phyloP scores from a whole-genome alignment of 1,140 invertebrate genomes.

The Calliopsis andreniformis region DNA sequence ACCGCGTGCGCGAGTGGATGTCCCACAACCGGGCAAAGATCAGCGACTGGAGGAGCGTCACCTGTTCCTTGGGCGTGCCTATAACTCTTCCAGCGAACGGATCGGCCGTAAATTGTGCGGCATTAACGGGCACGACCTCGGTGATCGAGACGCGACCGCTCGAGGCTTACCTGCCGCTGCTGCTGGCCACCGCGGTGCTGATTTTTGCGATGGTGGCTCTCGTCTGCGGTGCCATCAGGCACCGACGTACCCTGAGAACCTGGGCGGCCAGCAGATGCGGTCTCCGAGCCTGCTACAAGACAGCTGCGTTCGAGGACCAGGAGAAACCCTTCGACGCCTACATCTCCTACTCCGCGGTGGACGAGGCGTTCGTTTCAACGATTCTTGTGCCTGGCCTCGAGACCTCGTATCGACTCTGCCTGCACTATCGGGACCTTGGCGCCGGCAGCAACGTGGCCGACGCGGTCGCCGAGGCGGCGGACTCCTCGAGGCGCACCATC shows the following conservation, averaged over 20 bases:
- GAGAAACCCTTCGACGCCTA: constrained; percentile 95
- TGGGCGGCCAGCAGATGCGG: constrained; percentile 95
- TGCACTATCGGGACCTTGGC: constrained; percentile 93
- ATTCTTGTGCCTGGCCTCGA: constrained; percentile 92
- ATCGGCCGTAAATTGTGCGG: constrained; percentile 83
- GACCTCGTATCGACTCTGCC: constrained; percentile 89
- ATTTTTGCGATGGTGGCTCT: constrained; percentile 88
- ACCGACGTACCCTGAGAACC: constrained; percentile 90
- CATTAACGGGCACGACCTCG: constrained; percentile 78
- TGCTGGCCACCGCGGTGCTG: constrained; percentile 88
- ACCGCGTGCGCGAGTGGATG: constrained; percentile 90
- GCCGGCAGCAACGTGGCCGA: constrained; percentile 90
- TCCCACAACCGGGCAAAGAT: constrained; percentile 87
- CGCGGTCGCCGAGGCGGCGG: constrained; percentile 94
- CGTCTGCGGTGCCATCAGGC: constrained; percentile 89
- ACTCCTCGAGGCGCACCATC: constrained; percentile 93
- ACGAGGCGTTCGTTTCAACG: constrained; percentile 93
- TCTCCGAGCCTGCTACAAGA: constrained; percentile 91
- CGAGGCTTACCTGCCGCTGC: constrained; percentile 89
- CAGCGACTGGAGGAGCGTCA: constrained; percentile 85
- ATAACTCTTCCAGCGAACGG: constrained; percentile 85
- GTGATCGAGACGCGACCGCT: constrained; percentile 87
- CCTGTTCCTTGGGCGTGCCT: constrained; percentile 82
- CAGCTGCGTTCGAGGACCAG: constrained; percentile 89
- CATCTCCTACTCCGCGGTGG: constrained; percentile 94